Evolutionary conservation across 2,888 invertebrate species (phyloP).

Genomic region (Galeruca laticollis): DNA sequence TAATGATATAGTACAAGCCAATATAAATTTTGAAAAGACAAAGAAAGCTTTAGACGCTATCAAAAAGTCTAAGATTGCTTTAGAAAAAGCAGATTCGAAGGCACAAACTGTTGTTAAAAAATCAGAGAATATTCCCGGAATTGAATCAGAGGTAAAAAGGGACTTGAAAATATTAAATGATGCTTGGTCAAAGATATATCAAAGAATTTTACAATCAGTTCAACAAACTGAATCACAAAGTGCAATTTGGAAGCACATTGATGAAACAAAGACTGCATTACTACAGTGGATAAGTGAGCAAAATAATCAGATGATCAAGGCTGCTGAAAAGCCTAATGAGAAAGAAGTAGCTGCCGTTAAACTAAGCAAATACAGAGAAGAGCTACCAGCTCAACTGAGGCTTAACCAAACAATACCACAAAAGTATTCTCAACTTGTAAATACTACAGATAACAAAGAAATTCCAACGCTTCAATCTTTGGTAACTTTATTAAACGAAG

Average conservation of each 20-base stretch:
- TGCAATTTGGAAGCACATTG: slow-evolving; percentile 93
- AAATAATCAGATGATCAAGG: slow-evolving; percentile 80
- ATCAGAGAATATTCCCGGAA: slow-evolving; percentile 76
- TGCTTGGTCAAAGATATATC: slow-evolving; percentile 79
- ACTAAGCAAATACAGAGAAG: slow-evolving; percentile 86
- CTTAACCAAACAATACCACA: slow-evolving; percentile 81
- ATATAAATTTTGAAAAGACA: slow-evolving; percentile 78
- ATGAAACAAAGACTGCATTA: slow-evolving; percentile 86
- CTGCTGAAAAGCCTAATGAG: slow-evolving; percentile 82
- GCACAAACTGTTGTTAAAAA: slow-evolving; percentile 79
- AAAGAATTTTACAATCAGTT: slow-evolving; percentile 78
- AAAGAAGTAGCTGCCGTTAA: slow-evolving; percentile 83
- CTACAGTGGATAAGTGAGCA: slow-evolving; percentile 87
- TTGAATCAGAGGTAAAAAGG: slow-evolving; percentile 72
- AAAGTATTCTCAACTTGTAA: slow-evolving; percentile 84
- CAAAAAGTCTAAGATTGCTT: slow-evolving; percentile 78
- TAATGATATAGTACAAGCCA: slow-evolving; percentile 80
- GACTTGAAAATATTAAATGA: slow-evolving; percentile 75
- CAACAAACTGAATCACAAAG: slow-evolving; percentile 89
- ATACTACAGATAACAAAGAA: slow-evolving; percentile 79
- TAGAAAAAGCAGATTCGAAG: slow-evolving; percentile 84
- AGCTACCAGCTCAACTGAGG: slow-evolving; percentile 82
- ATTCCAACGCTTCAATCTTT: slow-evolving; percentile 78
- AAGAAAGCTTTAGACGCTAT: slow-evolving; percentile 82
- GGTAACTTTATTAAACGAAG: slow-evolving; percentile 76